Evolutionary conservation across 1,140 invertebrate genomes (phyloP).

Genomic region (Microvelia longipes): DNA sequence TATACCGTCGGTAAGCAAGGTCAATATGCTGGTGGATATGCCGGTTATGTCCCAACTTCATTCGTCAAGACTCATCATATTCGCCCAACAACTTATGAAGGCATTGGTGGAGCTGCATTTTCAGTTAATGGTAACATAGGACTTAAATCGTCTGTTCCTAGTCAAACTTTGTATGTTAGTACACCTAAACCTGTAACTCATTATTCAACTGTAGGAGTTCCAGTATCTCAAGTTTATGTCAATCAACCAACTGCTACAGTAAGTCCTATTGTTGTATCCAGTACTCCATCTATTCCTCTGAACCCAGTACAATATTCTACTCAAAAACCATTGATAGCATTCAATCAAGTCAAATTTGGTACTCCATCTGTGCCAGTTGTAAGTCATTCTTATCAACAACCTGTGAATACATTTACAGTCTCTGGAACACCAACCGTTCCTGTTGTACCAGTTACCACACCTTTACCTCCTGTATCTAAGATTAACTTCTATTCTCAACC

Average conservation of each 20-base stretch:
- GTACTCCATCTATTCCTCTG: not conserved
- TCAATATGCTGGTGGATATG: not conserved
- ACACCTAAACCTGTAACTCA: not conserved
- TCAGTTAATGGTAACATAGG: not conserved
- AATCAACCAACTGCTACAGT: not conserved
- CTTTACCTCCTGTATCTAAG: not conserved
- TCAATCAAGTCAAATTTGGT: not conserved
- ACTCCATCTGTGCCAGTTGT: slow-evolving; percentile 1
- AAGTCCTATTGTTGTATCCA: not conserved
- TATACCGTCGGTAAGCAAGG: not conserved
- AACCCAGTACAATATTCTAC: slow-evolving; percentile 6
- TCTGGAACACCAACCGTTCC: not conserved
- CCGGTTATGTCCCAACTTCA: not conserved
- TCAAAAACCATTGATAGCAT: not conserved
- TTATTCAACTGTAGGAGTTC: not conserved
- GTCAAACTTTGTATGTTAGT: not conserved
- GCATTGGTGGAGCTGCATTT: not conserved
- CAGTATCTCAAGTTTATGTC: not conserved
- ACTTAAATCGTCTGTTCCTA: not conserved
- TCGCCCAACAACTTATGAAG: not conserved
- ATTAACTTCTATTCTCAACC: not conserved
- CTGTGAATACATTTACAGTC: slow-evolving; percentile 1
- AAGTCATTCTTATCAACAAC: slow-evolving; percentile 6
- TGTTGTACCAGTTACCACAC: slow-evolving; percentile 1
- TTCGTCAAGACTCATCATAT: not conserved